These are phyloP conservation scores for Rhabdomys dilectus DNA, from an alignment of 2,113 vertebrate species.

Conservation along the genomic window DNA sequence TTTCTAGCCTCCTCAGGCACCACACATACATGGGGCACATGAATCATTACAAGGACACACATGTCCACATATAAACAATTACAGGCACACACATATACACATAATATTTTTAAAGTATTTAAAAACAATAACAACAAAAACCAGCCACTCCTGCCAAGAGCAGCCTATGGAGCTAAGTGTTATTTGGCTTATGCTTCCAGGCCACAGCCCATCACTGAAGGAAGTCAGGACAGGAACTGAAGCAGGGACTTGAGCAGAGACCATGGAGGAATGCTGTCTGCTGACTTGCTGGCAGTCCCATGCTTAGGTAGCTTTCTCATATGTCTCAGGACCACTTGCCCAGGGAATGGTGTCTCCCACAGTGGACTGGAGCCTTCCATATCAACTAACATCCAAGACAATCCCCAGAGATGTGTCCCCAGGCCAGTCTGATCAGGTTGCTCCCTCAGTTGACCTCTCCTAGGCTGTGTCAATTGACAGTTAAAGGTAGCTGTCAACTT, in stretches of 20 bases:
- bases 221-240: background rate
- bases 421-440: background rate
- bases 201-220: background rate
- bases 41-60: too few species aligned
- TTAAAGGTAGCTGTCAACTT: background rate
- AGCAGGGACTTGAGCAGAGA: background rate
- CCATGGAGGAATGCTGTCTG: background rate
- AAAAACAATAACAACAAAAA: background rate
- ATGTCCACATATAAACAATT: too few species aligned
- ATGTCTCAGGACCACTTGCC: background rate
- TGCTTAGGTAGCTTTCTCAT: background rate
- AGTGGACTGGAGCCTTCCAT: background rate
- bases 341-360: background rate
- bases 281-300: background rate
- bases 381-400: background rate
- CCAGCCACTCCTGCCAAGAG: background rate
- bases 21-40: background rate
- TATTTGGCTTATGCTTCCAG: background rate
- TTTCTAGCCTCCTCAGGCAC: too few species aligned
- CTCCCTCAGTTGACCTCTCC: background rate
- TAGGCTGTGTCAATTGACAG: background rate
- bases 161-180: background rate
- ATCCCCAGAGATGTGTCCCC: too few species aligned
- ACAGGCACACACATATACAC: background rate
- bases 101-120: background rate